Percentiles rank a stretch among this genome's conserved stretches.
Evolutionary conservation across 2,113 vertebrate genomes (phyloP).

Genomic region (Crotalus viridis): DNA sequence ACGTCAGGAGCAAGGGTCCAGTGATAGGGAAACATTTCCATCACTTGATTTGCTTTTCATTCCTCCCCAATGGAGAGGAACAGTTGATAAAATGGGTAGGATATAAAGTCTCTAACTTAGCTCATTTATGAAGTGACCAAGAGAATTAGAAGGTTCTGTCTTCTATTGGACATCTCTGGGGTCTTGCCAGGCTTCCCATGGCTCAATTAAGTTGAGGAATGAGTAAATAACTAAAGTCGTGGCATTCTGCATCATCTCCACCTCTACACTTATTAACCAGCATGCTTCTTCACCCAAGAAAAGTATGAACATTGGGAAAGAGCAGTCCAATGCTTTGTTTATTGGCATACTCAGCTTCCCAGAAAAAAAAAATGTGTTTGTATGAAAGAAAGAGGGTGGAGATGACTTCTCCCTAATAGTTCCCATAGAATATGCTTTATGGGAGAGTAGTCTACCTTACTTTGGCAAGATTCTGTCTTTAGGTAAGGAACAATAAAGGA

Average conservation of each 20-base stretch:
- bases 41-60: not conserved
- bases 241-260: not conserved
- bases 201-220: not conserved
- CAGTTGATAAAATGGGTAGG: not conserved
- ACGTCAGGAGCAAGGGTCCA: not conserved
- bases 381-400: not conserved
- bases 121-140: not conserved
- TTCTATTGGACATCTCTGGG: not conserved
- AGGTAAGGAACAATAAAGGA: not conserved
- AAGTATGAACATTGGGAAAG: not conserved
- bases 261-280: not conserved
- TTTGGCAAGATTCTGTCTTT: not conserved
- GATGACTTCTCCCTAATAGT: not conserved
- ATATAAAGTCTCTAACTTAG: not conserved
- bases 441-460: not conserved
- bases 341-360: not conserved
- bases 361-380: not conserved
- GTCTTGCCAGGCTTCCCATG: not conserved
- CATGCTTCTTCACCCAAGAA: not conserved
- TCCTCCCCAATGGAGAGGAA: not conserved
- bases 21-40: not conserved
- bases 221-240: not conserved
- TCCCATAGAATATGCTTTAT: not conserved
- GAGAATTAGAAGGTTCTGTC: not conserved
- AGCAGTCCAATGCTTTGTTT: not conserved